These are phyloP conservation scores for Cyprinodon variegatus DNA, from an alignment of 2,113 vertebrate genomes.

Conservation along the genomic window DNA sequence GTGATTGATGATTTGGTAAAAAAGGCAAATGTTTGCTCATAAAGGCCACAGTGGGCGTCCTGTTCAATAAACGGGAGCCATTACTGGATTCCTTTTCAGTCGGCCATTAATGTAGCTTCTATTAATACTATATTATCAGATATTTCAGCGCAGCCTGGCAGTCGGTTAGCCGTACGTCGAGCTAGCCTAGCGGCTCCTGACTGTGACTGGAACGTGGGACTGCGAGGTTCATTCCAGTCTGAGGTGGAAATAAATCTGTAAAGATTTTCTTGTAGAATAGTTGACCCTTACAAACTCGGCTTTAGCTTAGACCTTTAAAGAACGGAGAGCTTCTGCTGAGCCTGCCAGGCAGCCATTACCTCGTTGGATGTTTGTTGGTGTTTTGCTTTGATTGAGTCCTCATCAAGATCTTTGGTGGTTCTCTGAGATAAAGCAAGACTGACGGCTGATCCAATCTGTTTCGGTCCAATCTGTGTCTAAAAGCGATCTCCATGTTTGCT, in stretches of 20 bases:
- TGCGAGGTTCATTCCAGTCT: no score
- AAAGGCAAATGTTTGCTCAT: neutral
- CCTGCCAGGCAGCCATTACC: neutral
- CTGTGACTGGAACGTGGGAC: no score
- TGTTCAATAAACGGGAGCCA: neutral
- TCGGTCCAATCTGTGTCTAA: slow-evolving; percentile 37
- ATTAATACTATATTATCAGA: neutral
- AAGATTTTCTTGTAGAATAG: no score
- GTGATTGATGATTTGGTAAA: neutral
- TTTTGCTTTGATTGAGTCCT: slow-evolving; percentile 64
- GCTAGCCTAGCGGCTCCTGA: no score
- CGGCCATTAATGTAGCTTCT: neutral
- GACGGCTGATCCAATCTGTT: slow-evolving; percentile 60
- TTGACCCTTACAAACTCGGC: no score
- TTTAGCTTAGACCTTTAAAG: neutral
- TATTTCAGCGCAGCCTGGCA: neutral
- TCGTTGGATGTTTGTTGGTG: slow-evolving; percentile 31
- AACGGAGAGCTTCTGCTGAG: neutral
- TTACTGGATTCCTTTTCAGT: neutral
- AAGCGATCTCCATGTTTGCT: slow-evolving; percentile 22
- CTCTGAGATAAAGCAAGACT: slow-evolving; percentile 71
- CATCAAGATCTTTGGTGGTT: slow-evolving; percentile 69
- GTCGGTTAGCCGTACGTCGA: neutral
- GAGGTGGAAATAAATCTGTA: no score
- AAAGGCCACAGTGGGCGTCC: neutral